Evolutionary conservation across 2,888 invertebrate species (phyloP).

Genomic region (Macaria notata): DNA sequence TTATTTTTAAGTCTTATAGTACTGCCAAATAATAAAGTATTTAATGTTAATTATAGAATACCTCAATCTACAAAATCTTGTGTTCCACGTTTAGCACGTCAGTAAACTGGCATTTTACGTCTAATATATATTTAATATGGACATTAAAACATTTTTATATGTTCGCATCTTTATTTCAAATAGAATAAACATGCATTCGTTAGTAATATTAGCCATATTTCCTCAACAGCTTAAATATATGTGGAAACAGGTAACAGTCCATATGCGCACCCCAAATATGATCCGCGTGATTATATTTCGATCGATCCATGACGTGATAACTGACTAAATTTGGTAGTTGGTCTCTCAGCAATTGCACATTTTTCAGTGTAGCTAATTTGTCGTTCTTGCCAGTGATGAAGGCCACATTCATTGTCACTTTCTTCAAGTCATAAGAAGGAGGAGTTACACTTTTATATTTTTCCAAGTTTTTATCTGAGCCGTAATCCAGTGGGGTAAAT

Average conservation of each 20-base stretch:
- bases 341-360: conserved; percentile 31
- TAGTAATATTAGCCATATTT: conserved; percentile 4
- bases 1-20: too few species aligned
- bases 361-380: conserved; percentile 59
- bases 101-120: too few species aligned
- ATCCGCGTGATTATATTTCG: conserved; percentile 47
- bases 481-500: conserved; percentile 25
- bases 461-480: conserved; percentile 12
- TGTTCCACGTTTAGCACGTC: too few species aligned
- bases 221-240: conserved; percentile 33
- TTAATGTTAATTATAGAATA: too few species aligned
- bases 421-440: conserved; percentile 24
- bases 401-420: conserved; percentile 43
- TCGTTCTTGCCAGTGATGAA: conserved; percentile 78
- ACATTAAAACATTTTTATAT: too few species aligned
- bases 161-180: too few species aligned
- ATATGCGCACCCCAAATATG: conserved; percentile 45
- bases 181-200: too few species aligned
- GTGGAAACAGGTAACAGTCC: conserved; percentile 44
- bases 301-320: conserved; percentile 37
- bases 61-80: too few species aligned
- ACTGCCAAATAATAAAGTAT: too few species aligned
- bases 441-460: conserved; percentile 14
- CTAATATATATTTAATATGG: too few species aligned
- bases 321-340: conserved; percentile 43